Conservation (phyloP, 2,113 vertebrate species). For the Mellivora capensis region DNA sequence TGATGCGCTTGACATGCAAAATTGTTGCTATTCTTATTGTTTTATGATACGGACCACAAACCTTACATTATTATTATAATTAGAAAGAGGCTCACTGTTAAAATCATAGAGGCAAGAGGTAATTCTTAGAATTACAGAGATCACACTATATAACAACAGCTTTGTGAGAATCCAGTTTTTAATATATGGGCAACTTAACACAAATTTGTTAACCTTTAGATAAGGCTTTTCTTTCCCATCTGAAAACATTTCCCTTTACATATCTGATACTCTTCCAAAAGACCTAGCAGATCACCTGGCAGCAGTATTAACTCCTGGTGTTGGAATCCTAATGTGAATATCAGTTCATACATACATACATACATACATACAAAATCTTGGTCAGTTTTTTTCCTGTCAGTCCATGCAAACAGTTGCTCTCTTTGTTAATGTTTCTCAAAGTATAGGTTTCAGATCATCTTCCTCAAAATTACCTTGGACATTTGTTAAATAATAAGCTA, state of each 20-base stretch:
- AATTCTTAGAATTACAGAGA: slow-evolving; percentile 12
- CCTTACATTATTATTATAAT: not conserved
- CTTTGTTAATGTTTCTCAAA: not conserved
- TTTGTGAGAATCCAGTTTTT: not conserved
- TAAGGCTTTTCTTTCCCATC: not conserved
- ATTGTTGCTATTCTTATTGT: not conserved
- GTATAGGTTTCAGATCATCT: not conserved
- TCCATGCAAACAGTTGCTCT: not conserved
- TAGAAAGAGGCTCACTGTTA: not conserved
- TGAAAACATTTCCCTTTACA: not conserved
- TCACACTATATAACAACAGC: not conserved
- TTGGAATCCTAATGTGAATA: not conserved
- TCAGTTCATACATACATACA: not conserved
- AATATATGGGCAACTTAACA: not conserved
- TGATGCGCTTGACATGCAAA: not conserved
- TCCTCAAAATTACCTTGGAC: not conserved
- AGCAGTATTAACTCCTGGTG: not conserved
- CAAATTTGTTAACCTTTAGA: not conserved
- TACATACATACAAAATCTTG: not conserved
- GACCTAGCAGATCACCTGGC: not conserved
- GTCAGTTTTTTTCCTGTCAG: not conserved
- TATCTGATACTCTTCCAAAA: not conserved
- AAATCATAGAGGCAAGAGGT: not conserved
- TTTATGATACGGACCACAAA: not conserved
- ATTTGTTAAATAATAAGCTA: not conserved